phyloP scores from a whole-genome alignment of 2,888 invertebrate genomes.

The Drosophila colorata region DNA sequence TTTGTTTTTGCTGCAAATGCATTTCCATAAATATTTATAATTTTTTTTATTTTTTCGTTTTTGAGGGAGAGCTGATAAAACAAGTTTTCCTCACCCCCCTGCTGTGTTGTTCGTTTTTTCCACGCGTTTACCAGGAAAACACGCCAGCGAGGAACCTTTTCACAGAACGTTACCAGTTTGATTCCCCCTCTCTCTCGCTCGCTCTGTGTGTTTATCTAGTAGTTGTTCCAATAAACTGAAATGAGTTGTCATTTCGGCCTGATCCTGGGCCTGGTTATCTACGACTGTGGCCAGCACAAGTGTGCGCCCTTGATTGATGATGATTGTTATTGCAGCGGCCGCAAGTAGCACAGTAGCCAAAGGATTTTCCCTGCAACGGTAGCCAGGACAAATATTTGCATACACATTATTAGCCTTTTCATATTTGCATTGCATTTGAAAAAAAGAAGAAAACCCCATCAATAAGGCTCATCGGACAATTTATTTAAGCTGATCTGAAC shows the following conservation, averaged over 20 bases:
- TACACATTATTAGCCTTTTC: conserved; percentile 31
- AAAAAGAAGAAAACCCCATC: conserved; percentile 39
- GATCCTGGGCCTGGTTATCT: conserved; percentile 28
- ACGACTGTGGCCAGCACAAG: conserved; percentile 44
- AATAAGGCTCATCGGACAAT: conserved; percentile 49
- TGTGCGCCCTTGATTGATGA: conserved; percentile 67
- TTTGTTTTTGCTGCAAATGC: conserved; percentile 53
- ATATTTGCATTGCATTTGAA: conserved; percentile 57
- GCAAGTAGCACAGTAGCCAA: conserved; percentile 71
- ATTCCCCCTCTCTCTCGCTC: neutral
- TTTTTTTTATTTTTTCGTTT: conserved; percentile 27
- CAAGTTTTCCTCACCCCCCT: conserved; percentile 53
- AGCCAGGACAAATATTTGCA: conserved; percentile 73
- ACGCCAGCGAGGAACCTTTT: conserved; percentile 51
- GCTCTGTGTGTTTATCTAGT: conserved; percentile 40
- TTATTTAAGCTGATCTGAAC: conserved; percentile 18
- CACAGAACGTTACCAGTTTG: conserved; percentile 12
- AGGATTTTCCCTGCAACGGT: conserved; percentile 62
- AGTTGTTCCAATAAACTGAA: conserved; percentile 67
- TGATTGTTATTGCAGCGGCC: conserved; percentile 43
- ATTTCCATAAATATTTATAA: conserved; percentile 72
- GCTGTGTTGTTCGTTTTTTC: conserved; percentile 50
- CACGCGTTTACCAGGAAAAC: conserved; percentile 75
- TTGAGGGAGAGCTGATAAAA: conserved; percentile 52
- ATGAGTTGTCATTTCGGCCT: conserved; percentile 67